phyloP scores from a whole-genome alignment of 2,113 vertebrate genomes.

The Elgaria multicarinata region DNA sequence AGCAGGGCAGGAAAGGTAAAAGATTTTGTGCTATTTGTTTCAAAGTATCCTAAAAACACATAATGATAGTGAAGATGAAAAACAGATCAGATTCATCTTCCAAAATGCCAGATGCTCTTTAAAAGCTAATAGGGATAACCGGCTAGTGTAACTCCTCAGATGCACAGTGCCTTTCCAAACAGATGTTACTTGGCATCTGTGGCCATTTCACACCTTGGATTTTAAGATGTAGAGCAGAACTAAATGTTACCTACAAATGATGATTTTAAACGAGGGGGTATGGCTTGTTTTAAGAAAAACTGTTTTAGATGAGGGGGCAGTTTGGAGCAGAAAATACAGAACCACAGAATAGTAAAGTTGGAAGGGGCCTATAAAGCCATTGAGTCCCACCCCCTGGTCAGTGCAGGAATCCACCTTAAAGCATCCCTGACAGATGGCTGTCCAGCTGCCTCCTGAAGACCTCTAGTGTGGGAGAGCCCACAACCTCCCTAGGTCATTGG shows the following conservation, averaged over 20 bases:
- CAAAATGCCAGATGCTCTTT: neutral
- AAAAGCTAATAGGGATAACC: neutral
- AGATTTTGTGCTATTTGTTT: neutral
- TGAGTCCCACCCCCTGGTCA: no score
- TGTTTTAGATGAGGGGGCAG: neutral
- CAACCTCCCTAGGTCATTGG: no score
- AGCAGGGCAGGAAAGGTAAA: conserved; percentile 87
- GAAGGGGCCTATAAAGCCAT: no score
- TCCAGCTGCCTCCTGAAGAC: no score
- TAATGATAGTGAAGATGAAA: neutral
- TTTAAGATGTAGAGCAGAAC: neutral
- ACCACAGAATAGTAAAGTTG: no score
- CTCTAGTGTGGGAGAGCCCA: no score
- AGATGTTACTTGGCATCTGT: neutral
- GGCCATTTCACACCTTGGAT: neutral
- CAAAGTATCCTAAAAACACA: neutral
- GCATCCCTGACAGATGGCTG: no score
- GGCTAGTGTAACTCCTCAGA: neutral
- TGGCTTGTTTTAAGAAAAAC: neutral
- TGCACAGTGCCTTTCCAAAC: neutral
- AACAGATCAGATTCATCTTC: neutral
- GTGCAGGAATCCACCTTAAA: no score
- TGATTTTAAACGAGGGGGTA: neutral
- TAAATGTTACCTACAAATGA: neutral
- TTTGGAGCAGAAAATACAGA: neutral